Conservation (phyloP, 2,797 vertebrate genomes). For the Silurus lanzhouensis region DNA sequence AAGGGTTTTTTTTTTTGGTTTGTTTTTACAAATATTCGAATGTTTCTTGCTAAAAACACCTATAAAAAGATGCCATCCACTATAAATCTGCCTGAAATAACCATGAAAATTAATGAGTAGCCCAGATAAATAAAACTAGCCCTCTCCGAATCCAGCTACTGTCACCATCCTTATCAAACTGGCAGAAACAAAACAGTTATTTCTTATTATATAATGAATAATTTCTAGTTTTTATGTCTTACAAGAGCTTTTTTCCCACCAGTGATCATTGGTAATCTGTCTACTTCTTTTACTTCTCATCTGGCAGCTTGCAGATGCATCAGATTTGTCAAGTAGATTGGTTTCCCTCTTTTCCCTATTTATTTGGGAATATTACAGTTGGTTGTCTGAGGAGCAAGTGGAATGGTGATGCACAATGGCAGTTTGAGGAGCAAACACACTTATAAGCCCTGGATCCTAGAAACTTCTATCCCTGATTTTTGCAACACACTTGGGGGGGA, state of each 20-base stretch:
- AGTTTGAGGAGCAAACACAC: conserved; percentile 5
- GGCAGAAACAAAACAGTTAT: neutral
- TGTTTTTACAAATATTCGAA: too few relatives aligned
- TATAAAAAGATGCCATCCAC: neutral
- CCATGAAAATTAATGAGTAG: neutral
- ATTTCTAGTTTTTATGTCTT: conserved; percentile 10
- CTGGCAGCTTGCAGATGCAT: conserved; percentile 13
- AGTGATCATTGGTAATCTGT: conserved; percentile 9
- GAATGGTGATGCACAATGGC: neutral
- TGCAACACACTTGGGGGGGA: conserved; percentile 29
- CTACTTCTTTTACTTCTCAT: neutral
- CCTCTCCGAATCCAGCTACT: neutral
- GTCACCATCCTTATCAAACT: neutral
- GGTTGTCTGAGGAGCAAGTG: conserved; percentile 37
- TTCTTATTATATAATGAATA: conserved; percentile 15
- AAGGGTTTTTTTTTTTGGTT: too few relatives aligned
- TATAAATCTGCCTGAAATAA: neutral
- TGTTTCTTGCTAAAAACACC: neutral
- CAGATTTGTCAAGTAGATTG: conserved; percentile 48
- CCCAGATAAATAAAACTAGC: neutral
- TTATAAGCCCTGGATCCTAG: neutral
- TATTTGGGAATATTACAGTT: conserved; percentile 54
- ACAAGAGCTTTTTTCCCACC: conserved; percentile 28
- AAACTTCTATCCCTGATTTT: conserved; percentile 21
- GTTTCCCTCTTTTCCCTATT: conserved; percentile 36